Base-by-base conservation (phyloP, 2,113 vertebrate genomes). In the Phocoena phocoena region DNA sequence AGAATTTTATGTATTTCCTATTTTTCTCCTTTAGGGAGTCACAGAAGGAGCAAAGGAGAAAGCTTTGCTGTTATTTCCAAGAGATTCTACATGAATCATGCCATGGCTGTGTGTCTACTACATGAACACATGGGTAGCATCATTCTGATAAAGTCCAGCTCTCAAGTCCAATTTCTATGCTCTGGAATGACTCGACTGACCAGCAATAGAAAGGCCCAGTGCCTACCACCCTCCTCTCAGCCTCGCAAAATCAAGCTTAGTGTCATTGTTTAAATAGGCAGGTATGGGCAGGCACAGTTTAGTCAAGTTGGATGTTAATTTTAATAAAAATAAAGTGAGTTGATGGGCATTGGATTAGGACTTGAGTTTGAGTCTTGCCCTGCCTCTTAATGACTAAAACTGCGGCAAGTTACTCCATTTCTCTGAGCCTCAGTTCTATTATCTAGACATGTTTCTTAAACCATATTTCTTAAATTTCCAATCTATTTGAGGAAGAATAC, bases 1-100 rank as follows among this genome's bases (percentile, higher is more conserved):
- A 31, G 44, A 93, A 70, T 79, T 95, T 74, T 83, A 79, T 28
- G 15, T 74, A n/a, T 94, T 93, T 95, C 28, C 73, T 79, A 73
- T 77, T 88, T 90, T 90, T 65, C 38, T 93, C 44, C 44, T 65
- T 76, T 23, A 90, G 53, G 44, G n/a, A 93, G 70, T 82, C 68
- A 9, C 36, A 74, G n/a, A 50, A 95, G 60, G 41, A 94, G 13
- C 36, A 79, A 95, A 91, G n/a, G 26, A 81, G 60, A 95, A 70
- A 62, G 9, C 33, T 74, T 33, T 31, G 21, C 38, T 86, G 7
- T 77, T 44, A 53, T 79, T 93, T 71, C 76, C 10, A 47, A 90
- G 80, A 17, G 38, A 18, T 31, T 23, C 25, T 41, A 60, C 1
- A 1, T n/a, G 74, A 62, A 71, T 86, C 50, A 25, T 2, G 4